Conservation (phyloP, 2,797 vertebrate genomes). For the Gymnopithys bicolor region DNA sequence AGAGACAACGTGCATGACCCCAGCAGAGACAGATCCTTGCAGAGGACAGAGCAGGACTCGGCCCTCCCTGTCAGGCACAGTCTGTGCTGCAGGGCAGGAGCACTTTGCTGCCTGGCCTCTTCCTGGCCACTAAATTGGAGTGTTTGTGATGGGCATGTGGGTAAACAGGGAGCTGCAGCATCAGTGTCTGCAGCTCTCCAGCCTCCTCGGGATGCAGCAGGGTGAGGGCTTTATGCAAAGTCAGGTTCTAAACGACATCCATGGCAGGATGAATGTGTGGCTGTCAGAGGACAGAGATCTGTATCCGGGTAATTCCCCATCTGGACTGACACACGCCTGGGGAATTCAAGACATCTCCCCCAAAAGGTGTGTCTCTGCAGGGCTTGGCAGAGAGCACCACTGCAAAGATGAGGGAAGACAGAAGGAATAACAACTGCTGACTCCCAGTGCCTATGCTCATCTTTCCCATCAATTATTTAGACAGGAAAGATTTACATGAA, state of each 20-base stretch:
- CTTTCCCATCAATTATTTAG: conserved; percentile 78
- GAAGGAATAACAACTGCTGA: conserved; percentile 14
- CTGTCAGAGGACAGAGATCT: conserved; percentile 14
- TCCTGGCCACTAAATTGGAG: not conserved
- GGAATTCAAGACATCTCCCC: conserved; percentile 23
- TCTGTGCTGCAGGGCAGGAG: not conserved
- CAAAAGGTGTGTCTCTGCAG: not conserved
- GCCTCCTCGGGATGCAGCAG: not conserved
- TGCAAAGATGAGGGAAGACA: conserved; percentile 13
- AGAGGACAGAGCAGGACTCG: not conserved
- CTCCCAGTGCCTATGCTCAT: conserved; percentile 57
- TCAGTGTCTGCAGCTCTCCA: not conserved
- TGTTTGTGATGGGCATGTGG: not conserved
- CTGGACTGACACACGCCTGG: not conserved
- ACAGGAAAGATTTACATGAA: conserved; percentile 72
- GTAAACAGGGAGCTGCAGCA: not conserved
- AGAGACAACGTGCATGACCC: fast-evolving
- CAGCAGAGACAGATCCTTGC: not conserved
- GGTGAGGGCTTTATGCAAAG: not conserved
- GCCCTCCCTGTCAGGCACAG: not conserved
- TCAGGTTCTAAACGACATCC: not conserved
- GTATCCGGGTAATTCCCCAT: not conserved
- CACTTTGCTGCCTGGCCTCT: not conserved
- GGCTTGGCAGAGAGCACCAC: not conserved
- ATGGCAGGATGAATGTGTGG: not conserved